Percentiles rank a stretch among this genome's conserved stretches.
These are phyloP conservation scores for Capra hircus DNA, from an alignment of 2,113 vertebrate genomes.

Conservation along the genomic window DNA sequence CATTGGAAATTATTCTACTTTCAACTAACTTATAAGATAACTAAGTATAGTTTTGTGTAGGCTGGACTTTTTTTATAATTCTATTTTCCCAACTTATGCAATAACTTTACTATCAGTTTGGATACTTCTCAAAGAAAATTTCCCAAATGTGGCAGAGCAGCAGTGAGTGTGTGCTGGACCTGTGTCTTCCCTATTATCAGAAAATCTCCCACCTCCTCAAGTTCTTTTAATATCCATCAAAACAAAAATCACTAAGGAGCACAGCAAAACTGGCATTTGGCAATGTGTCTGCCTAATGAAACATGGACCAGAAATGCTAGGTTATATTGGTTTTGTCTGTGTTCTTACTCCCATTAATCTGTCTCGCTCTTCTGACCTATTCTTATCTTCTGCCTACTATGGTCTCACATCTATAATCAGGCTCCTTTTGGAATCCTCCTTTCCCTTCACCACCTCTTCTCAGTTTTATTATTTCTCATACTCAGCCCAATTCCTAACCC, in stretches of 20 bases:
- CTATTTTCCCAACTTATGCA: neutral
- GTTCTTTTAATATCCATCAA: neutral
- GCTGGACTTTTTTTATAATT: neutral
- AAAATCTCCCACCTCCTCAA: neutral
- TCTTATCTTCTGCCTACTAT: neutral
- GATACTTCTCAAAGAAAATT: neutral
- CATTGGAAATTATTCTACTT: neutral
- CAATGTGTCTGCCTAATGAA: neutral
- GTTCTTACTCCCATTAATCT: neutral
- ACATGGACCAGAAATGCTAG: neutral
- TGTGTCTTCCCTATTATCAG: neutral
- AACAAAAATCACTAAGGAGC: neutral
- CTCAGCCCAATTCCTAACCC: neutral
- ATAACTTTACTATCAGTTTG: conserved; percentile 15
- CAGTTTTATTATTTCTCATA: neutral
- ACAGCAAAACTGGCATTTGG: neutral
- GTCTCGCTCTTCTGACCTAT: neutral
- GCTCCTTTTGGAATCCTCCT: neutral
- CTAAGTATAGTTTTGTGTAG: conserved; percentile 8
- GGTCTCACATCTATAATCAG: neutral
- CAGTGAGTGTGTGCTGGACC: neutral
- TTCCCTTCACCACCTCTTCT: neutral
- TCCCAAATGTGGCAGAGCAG: neutral
- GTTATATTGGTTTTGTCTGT: neutral
- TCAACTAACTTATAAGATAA: neutral